A percentile compares a stretch with the other conserved stretches of the same genome.
These are phyloP conservation scores for Ichneumon xanthorius DNA, from an alignment of 2,888 invertebrate genomes.

Conservation along the genomic window DNA sequence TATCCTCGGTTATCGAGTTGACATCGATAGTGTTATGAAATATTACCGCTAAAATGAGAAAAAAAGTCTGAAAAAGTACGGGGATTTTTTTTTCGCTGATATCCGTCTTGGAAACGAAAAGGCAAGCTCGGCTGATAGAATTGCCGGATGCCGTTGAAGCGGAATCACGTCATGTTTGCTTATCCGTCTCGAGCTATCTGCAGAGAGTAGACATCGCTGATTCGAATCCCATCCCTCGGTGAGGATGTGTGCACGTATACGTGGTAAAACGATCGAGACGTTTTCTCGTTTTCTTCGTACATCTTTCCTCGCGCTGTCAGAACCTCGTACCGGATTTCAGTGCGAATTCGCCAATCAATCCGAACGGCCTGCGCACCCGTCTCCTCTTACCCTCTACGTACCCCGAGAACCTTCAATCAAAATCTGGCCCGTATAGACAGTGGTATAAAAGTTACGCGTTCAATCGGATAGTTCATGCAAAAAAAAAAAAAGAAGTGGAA, in stretches of 20 bases:
- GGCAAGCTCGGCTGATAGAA: constrained; percentile 21
- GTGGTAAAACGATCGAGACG: constrained; percentile 32
- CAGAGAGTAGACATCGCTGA: constrained; percentile 16
- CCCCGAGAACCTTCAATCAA: constrained; percentile 36
- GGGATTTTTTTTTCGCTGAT: not conserved
- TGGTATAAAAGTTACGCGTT: constrained; percentile 27
- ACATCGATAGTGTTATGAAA: not conserved
- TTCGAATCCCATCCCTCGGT: not conserved
- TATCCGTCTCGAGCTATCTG: constrained; percentile 35
- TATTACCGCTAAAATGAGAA: not conserved
- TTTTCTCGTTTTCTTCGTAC: constrained; percentile 26
- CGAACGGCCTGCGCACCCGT: constrained; percentile 21
- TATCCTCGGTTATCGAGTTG: not conserved
- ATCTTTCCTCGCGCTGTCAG: constrained; percentile 16
- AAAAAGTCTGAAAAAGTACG: not conserved
- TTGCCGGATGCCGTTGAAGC: constrained; percentile 23
- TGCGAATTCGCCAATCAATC: constrained; percentile 59
- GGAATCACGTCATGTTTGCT: constrained; percentile 47
- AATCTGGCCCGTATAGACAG: constrained; percentile 16
- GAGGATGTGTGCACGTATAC: constrained; percentile 3
- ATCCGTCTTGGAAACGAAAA: constrained; percentile 29
- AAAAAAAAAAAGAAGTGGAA: constrained; percentile 31
- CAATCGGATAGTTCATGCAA: constrained; percentile 39
- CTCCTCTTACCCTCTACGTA: constrained; percentile 6
- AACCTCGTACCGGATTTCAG: constrained; percentile 39